Percentiles rank a stretch among this genome's conserved stretches.
Conservation (phyloP, 2,888 invertebrate genomes). For the Drosophila borborema region DNA sequence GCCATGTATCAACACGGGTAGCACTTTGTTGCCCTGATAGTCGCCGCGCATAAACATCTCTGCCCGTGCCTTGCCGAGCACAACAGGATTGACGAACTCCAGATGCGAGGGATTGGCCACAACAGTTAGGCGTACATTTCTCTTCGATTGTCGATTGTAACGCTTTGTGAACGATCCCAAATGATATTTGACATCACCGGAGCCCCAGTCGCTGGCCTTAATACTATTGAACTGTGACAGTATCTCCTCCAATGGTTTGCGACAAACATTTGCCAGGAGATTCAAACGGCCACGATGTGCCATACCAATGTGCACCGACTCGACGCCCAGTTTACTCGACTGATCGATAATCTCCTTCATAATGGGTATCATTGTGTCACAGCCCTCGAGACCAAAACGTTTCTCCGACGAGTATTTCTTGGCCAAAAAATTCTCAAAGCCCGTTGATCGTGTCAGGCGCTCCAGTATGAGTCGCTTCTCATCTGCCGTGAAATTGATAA, state of each 20-base stretch:
- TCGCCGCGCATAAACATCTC: conserved; percentile 94
- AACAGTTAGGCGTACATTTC: conserved; percentile 92
- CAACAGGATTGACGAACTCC: conserved; percentile 94
- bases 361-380: conserved; percentile 98
- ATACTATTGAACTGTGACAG: conserved; percentile 95
- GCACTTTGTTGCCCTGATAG: conserved; percentile 87
- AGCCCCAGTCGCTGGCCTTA: conserved; percentile 91
- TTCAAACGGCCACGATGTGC: conserved; percentile 93
- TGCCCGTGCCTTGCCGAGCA: conserved; percentile 93
- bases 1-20: conserved; percentile 88
- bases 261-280: conserved; percentile 94
- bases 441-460: conserved; percentile 95
- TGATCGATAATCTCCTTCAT: conserved; percentile 99
- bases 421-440: conserved; percentile 98
- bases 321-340: conserved; percentile 96
- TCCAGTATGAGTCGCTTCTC: conserved; percentile 97
- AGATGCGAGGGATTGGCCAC: conserved; percentile 97
- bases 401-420: conserved; percentile 99
- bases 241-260: conserved; percentile 94
- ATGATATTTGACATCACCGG: conserved; percentile 97
- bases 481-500: conserved; percentile 92
- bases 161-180: conserved; percentile 93
- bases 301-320: conserved; percentile 97
- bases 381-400: conserved; percentile 98
- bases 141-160: conserved; percentile 90